Conservation (phyloP, 2,797 vertebrate genomes). For the Myotis myotis region DNA sequence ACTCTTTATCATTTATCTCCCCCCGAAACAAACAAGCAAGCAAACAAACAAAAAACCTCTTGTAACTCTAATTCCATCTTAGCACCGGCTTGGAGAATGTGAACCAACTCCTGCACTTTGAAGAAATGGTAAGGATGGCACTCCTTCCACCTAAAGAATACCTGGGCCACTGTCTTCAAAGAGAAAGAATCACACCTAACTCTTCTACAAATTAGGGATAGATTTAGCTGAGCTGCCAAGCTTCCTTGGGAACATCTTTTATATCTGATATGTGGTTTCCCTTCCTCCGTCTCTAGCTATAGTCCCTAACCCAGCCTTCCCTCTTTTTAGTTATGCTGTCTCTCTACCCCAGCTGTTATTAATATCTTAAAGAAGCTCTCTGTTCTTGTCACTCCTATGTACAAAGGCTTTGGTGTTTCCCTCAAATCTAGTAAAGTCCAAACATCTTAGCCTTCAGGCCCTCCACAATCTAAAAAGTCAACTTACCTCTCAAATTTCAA, state of each 20-base stretch:
- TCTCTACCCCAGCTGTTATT: background rate
- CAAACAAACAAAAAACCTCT: background rate
- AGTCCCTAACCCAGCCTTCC: background rate
- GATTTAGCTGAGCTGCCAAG: background rate
- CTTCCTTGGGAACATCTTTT: background rate
- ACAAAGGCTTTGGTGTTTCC: background rate
- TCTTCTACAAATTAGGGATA: background rate
- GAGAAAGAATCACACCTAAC: background rate
- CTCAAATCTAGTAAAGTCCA: background rate
- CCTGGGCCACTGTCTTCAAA: background rate
- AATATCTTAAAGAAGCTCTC: background rate
- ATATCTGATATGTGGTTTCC: background rate
- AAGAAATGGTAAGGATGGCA: background rate
- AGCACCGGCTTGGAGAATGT: background rate
- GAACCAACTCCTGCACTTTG: background rate
- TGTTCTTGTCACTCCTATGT: background rate
- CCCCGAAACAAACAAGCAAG: background rate
- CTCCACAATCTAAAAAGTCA: background rate
- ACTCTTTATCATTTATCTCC: background rate
- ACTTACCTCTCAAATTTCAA: background rate
- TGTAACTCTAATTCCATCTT: background rate
- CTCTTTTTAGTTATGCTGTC: background rate
- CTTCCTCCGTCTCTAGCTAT: background rate
- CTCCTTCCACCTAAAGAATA: background rate
- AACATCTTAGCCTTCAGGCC: background rate